Base-by-base conservation (phyloP, 1,140 invertebrate genomes). In the Carposina sasakii region DNA sequence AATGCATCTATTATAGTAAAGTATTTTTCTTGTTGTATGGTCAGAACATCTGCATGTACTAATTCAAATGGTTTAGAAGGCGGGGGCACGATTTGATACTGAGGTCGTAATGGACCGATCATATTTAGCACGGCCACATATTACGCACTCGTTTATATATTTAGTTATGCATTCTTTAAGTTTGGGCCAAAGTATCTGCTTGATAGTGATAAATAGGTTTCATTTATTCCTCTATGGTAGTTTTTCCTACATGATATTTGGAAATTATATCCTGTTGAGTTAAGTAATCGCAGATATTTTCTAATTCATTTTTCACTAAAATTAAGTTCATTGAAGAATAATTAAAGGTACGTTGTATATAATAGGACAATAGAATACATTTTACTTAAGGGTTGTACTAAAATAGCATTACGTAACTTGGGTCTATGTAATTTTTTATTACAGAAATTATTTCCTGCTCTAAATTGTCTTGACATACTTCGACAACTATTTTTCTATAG, bases 231-330 rank as follows among this genome's bases (percentile, higher is more conserved):
- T 5, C 44, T 19, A 16, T 47, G 44, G 15, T 47, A 2, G 44
- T 47, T 47, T 47, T 47, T 4, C 44, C 44, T 23, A 36, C 26
- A 24, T 47, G 44, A 17, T 47, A 47, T n/a, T 36, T 34, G 2
- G 16, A 3, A 6, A 47, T 47, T 2, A 47, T 47, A 20, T 9
- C 1, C 28, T 22, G 19, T 19, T 47, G 44, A 15, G n/a, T 12
- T 13, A 8, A 16, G 16, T 22, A 13, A 16, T 36, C 33, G 3
- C 5, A 19, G 9, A 47, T 21, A 28, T 47, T 47, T 47, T 36
- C 10, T 17, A 47, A 17, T 36, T 47, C 31, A 6, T 1, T 4
- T 47, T 47, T 47, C 24, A 19, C 23, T 3, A 37, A 8, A 16
- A 24, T 6, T 9, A 47, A 24, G 20, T 47, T 47, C 30, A 36